Conservation (phyloP, 1,140 invertebrate species). For the Aphelinus certus region DNA sequence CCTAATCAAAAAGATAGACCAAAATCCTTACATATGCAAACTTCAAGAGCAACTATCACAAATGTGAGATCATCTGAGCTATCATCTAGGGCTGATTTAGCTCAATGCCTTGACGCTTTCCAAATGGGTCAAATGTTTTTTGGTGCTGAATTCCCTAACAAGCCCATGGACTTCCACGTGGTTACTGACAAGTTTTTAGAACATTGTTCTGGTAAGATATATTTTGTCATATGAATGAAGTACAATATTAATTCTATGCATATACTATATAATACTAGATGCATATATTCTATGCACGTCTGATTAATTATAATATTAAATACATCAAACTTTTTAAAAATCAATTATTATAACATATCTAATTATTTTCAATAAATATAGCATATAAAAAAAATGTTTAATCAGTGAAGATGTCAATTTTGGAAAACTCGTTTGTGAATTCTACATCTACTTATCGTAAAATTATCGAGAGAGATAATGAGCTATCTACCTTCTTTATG, state of each 20-base stretch:
- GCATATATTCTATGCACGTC: no score
- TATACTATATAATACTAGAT: no score
- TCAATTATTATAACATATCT: no score
- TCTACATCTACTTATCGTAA: no score
- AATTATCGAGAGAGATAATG: no score
- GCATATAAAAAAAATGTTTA: no score
- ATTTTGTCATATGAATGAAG: conserved; percentile 30
- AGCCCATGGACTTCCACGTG: conserved; percentile 71
- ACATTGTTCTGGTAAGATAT: conserved; percentile 73
- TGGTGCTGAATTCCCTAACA: conserved; percentile 77
- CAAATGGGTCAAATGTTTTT: conserved; percentile 80
- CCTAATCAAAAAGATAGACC: conserved; percentile 83
- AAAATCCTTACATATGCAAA: conserved; percentile 82
- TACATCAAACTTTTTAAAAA: no score
- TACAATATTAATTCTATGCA: conserved; percentile 21
- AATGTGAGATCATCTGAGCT: conserved; percentile 79
- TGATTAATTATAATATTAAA: no score
- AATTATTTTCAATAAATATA: no score
- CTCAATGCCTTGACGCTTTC: conserved; percentile 77
- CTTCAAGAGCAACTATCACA: conserved; percentile 80
- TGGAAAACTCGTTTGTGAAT: no score
- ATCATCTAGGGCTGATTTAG: conserved; percentile 77
- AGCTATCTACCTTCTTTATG: no score
- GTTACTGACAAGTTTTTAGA: conserved; percentile 80
- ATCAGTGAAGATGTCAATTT: no score